Conservation (phyloP, 2,888 invertebrate genomes). For the Himalopsyche kuldschensis region DNA sequence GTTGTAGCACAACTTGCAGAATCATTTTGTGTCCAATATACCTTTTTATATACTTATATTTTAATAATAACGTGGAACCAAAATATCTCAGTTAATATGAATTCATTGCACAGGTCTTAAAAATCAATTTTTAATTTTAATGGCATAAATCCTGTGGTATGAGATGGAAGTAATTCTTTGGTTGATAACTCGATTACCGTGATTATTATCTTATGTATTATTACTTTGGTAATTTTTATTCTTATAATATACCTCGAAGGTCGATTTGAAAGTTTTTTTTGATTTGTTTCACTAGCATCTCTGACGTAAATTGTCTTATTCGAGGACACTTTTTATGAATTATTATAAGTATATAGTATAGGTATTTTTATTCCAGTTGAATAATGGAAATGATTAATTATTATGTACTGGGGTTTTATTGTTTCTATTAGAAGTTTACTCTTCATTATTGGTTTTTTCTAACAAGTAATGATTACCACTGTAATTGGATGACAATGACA, state of each 20-base stretch:
- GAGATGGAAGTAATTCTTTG: no score
- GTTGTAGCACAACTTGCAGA: no score
- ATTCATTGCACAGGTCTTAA: no score
- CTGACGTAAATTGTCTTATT: background rate
- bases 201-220: no score
- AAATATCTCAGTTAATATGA: no score
- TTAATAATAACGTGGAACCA: no score
- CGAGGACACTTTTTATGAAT: background rate
- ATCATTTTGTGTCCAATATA: no score
- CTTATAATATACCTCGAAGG: background rate
- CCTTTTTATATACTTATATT: no score
- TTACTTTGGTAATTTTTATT: background rate
- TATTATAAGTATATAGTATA: background rate
- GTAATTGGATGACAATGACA: background rate
- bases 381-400: background rate
- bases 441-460: background rate
- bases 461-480: background rate
- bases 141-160: no score
- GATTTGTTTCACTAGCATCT: background rate
- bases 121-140: no score
- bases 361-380: background rate
- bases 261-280: background rate
- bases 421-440: background rate
- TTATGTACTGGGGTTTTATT: background rate
- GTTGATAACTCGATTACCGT: no score